These are phyloP conservation scores for Lepus oiostolus DNA, from an alignment of 2,797 vertebrate genomes.

Conservation along the genomic window DNA sequence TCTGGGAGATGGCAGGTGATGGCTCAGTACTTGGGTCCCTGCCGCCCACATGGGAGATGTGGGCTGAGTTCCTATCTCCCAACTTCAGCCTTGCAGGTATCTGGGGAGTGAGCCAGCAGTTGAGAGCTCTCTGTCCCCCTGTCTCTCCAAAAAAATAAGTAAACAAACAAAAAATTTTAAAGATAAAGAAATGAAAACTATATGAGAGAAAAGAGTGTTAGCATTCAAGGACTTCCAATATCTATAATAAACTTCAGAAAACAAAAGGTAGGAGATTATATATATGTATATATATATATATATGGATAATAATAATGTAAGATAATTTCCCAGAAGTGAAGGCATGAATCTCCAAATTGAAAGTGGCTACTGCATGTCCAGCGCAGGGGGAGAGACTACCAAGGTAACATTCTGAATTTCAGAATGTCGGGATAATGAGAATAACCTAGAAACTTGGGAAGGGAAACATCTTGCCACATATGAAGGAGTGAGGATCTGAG, in stretches of 20 bases:
- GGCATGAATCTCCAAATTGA: neutral
- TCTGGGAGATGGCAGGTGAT: no score
- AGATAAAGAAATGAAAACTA: neutral
- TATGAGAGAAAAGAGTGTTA: neutral
- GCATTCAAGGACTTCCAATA: neutral
- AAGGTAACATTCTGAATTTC: conserved; percentile 24
- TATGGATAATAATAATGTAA: neutral
- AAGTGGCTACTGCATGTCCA: neutral
- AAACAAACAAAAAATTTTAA: no score
- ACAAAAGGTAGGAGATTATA: neutral
- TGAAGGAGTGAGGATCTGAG: neutral
- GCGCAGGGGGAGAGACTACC: neutral
- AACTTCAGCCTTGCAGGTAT: no score
- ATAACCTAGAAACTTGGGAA: neutral
- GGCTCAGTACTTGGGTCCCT: no score
- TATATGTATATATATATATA: neutral
- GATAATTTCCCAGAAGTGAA: conserved; percentile 26
- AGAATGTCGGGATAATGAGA: neutral
- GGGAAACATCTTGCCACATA: neutral
- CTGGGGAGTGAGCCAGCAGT: no score
- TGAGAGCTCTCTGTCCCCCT: no score
- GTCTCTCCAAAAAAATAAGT: no score
- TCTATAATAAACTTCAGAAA: conserved; percentile 30
- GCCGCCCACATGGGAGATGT: no score
- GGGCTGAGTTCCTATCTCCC: no score